Base-by-base conservation (phyloP, 1,140 invertebrate species). In the Apis dorsata region DNA sequence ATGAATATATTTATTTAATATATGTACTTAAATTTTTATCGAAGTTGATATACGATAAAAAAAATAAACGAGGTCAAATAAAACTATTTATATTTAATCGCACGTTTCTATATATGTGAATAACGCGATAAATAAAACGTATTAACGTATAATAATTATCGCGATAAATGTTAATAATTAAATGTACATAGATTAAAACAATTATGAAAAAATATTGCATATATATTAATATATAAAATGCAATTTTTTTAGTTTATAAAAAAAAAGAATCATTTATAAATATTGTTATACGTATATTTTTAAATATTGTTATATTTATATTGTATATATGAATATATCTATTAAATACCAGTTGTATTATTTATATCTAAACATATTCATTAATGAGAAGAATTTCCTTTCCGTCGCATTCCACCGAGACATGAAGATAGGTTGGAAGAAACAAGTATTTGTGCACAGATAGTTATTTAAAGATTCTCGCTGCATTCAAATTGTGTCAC, bases 391-490 rank as follows among this genome's bases (percentile, higher is more conserved):
- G 59, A 70, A 77, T 51, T 69, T 66, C 68, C 44, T 59, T 34
- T 66, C n/a, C 8, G 21, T 75, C 51, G 34, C 59, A 80, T 73
- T 85, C 77, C 63, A 74, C 15, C 19, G 60, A 66, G 12, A 86
- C 83, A 71, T n/a, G 75, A 57, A 63, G 71, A 65, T 28, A 73
- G 72, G 19, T 28, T 75, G 72, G 76, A 69, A 85, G 57, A 75
- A 51, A 17, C 73, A 63, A 88, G 49, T 44, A 68, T 81, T 85
- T 17, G 44, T 55, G 72, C 34, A 63, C 51, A 86, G 86, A 85
- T 57, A 80, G 86, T 83, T 89, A 89, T 86, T 89, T 89, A 88
- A 90, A 90, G 88, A 86, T 88, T 81, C 74, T 79, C 77, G 62
- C 66, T 86, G 86, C 88, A 89, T 86, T 86, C 77, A 79, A 83